Evolutionary conservation across 2,113 vertebrate genomes (phyloP).

Genomic region (Laticauda laticaudata): DNA sequence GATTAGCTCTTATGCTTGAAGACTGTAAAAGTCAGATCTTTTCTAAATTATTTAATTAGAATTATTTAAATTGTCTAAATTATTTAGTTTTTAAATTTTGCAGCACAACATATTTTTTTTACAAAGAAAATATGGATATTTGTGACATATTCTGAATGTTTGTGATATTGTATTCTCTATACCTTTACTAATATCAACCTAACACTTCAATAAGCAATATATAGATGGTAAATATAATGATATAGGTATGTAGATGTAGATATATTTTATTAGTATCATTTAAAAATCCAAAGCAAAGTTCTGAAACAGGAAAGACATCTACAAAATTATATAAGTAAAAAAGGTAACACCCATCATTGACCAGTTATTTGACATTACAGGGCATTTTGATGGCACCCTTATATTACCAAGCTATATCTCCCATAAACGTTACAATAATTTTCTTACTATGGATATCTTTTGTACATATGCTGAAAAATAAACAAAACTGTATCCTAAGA

Average conservation of each 20-base stretch:
- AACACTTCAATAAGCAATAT: not conserved
- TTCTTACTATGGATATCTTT: conserved; percentile 22
- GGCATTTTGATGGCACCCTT: conserved; percentile 57
- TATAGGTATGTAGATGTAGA: not conserved
- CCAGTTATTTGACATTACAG: conserved; percentile 52
- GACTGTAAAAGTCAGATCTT: no score
- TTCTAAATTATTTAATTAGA: no score
- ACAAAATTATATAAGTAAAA: conserved; percentile 42
- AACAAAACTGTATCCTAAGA: conserved; percentile 23
- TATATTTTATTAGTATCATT: not conserved
- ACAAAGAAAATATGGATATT: no score
- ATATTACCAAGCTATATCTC: conserved; percentile 52
- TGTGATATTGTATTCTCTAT: not conserved
- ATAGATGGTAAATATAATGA: no score
- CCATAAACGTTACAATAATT: conserved; percentile 49
- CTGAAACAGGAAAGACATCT: conserved; percentile 47
- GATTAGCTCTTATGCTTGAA: not conserved
- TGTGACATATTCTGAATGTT: no score
- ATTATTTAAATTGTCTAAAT: no score
- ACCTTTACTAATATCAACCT: not conserved
- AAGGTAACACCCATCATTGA: conserved; percentile 51
- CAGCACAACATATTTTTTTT: no score
- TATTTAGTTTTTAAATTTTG: no score
- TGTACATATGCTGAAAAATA: conserved; percentile 31
- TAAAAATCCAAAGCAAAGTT: conserved; percentile 42